Evolutionary conservation across 2,888 invertebrate species (phyloP), one percentile per base, ranked within the genome.

Genomic region (Sinopyrophorus schimmeli): DNA sequence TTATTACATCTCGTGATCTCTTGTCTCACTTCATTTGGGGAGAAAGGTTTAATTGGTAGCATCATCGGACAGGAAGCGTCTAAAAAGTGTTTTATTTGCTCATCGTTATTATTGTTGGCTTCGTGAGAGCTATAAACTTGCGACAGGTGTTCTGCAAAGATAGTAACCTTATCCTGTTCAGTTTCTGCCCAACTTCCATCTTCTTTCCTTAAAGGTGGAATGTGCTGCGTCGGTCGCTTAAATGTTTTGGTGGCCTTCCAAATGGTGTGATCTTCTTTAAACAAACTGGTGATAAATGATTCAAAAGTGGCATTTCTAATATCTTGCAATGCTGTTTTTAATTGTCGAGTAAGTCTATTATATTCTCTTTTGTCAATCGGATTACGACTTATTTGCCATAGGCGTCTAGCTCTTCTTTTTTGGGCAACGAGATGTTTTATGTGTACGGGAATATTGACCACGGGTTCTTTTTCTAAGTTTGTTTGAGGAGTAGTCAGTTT

Each of bases 1-100:
- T 28, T 17, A 12, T 31, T 41, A 31, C 30, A 31, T 20, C 18
- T 28, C 18, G 17, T 14, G 16, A 40, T 28, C 20, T 10, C 21
- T 21, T 21, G n/a, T 41, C 21, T 30, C 3, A 42, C 26, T 31
- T 42, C 16, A 5, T 15, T 32, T 42, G 42, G 32, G 24, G 24
- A 16, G 23, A 42, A 42, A 5, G 16, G 9, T 41, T 20, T 41
- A 30, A 41, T 23, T 15, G 41, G 41, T 11, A 41, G 31, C 21
- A 21, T 30, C 31, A 41, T 30, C 5, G 41, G 41, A 10, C 41
- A 41, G 14, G 32, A 12, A 10, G 14, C 4, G 17, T 16, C 17
- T 12, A 42, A 32, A 17, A 24, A 32, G n/a, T 31, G 31, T 24
- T 12, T 42, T 7, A 34, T 14, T 1, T 23, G 21, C 5, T 34